Percentiles rank a stretch among this genome's conserved stretches.
These are phyloP conservation scores for Oscheius sp. DNA, from an alignment of 1,140 invertebrate species.

Conservation along the genomic window DNA sequence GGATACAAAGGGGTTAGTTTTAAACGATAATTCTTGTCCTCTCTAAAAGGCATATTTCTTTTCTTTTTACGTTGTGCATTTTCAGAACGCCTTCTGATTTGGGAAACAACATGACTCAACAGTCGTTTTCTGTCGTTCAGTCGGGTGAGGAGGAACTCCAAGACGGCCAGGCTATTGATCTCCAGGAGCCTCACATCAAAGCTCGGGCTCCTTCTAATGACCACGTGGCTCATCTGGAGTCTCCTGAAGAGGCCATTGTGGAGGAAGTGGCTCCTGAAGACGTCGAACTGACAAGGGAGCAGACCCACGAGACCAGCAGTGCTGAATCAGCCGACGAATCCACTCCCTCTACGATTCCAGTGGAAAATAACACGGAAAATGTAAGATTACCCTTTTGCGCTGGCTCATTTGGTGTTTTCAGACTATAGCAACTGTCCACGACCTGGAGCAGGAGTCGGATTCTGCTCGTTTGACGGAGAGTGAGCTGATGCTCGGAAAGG, in stretches of 20 bases:
- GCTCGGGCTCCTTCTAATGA: not conserved
- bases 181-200: not conserved
- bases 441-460: conserved; percentile 10
- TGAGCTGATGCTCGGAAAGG: conserved; percentile 25
- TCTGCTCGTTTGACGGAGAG: conserved; percentile 19
- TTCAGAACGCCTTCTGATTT: too few relatives aligned
- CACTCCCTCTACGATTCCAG: too few relatives aligned
- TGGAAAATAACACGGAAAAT: too few relatives aligned
- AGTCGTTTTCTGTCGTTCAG: not conserved
- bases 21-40: too few relatives aligned
- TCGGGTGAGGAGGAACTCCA: not conserved
- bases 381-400: too few relatives aligned
- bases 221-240: not conserved
- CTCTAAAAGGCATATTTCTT: too few relatives aligned
- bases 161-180: not conserved
- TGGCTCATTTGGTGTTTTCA: not conserved
- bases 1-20: not conserved
- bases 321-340: not conserved
- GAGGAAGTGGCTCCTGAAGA: not conserved
- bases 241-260: not conserved
- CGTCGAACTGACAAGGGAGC: not conserved
- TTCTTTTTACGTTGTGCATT: too few relatives aligned
- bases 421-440: conserved; percentile 26
- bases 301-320: too few relatives aligned
- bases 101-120: too few relatives aligned